Evolutionary conservation across 1,140 invertebrate species (phyloP), one percentile per base, ranked within the genome.

Genomic region (Drosophila lini): DNA sequence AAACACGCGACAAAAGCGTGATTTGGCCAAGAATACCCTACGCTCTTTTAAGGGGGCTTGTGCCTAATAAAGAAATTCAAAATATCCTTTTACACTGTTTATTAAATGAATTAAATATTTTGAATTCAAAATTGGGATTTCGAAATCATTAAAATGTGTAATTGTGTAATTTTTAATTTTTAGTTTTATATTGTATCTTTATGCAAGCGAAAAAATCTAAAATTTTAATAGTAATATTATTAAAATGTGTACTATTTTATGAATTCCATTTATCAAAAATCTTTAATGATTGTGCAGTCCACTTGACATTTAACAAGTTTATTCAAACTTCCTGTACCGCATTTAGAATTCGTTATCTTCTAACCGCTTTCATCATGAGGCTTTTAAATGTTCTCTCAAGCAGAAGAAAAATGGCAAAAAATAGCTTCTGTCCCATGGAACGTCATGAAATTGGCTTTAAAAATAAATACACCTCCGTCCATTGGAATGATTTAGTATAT

Each of bases 1-100:
- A 59, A 80, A 19, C 63, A 80, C 78, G 78, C 78, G 63, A 80
- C 48, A 36, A 45, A 80, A 50, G 63, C 71, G 32, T 75, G 78
- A 75, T 80, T 57, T 61, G 59, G 47, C 52, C 22, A 74, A 31
- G 36, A 45, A 7, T 65, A 34, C 48, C 42, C 55, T 73, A 44
- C 76, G 28, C 8, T 41, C 0, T 22, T 41, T 31, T 19, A 10
- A n/a, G 0, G 11, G 5, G 19, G 42, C 65, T 16, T 71, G 10
- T 25, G 16, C 5, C 7, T 16, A 10, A 16, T 6, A 25, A 16
- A 47, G 9, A 47, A 25, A 31, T 31, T 11, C 5, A 0, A 11
- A 19, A 62, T 22, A 31, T 47, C 22, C 15, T 15, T 58, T 3
- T 28, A 5, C 1, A 13, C 28, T 22, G 13, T 7, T 59, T 9